Evolutionary conservation across 2,797 vertebrate genomes (phyloP).

Genomic region (Anniella stebbinsi): DNA sequence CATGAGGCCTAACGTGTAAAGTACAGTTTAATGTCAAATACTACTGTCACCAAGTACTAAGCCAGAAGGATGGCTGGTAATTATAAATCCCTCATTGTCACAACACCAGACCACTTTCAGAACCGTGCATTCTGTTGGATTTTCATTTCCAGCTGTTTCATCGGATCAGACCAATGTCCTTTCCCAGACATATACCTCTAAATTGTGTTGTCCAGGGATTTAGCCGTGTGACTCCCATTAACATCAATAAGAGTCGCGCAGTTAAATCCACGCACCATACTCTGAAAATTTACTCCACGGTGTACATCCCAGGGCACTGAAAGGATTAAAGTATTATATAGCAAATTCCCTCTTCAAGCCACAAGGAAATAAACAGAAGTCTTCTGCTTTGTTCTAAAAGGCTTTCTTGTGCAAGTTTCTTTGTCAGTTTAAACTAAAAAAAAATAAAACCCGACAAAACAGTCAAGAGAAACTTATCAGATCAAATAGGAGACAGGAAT

Average conservation of each 20-base stretch:
- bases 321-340: conserved; percentile 80
- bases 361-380: conserved; percentile 71
- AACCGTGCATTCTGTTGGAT: conserved; percentile 59
- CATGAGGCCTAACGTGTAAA: conserved; percentile 26
- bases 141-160: conserved; percentile 76
- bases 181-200: conserved; percentile 72
- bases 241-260: conserved; percentile 75
- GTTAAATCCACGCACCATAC: conserved; percentile 74
- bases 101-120: conserved; percentile 60
- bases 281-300: conserved; percentile 79
- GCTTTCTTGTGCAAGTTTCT: conserved; percentile 65
- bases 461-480: conserved; percentile 49
- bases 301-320: conserved; percentile 75
- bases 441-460: conserved; percentile 55
- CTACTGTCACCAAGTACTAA: conserved; percentile 54
- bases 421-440: conserved; percentile 22
- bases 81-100: conserved; percentile 68
- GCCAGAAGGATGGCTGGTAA: conserved; percentile 62
- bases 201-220: conserved; percentile 75
- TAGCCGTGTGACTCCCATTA: conserved; percentile 80
- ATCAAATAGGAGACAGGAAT: conserved; percentile 14
- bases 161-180: conserved; percentile 72
- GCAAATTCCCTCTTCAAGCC: conserved; percentile 74
- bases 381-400: conserved; percentile 70
- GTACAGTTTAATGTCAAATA: conserved; percentile 42